Conservation (phyloP, 2,888 invertebrate species). For the Thysanoteuthis rhombus region DNA sequence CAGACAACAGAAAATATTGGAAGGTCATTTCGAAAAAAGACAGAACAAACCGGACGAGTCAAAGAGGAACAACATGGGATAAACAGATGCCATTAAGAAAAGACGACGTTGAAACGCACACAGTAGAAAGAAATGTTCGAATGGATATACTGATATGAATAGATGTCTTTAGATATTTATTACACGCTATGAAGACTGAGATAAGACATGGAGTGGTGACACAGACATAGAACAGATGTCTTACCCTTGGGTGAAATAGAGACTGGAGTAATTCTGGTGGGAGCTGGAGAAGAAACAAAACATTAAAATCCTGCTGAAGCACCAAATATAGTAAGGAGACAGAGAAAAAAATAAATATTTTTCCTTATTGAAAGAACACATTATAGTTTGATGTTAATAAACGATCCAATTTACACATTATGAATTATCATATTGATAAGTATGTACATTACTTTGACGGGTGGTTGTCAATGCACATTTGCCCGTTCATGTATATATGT, state of each 20-base stretch:
- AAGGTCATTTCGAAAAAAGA: too few species aligned
- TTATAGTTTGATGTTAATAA: too few species aligned
- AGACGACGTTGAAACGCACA: background rate
- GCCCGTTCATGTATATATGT: too few species aligned
- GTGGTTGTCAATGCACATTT: too few species aligned
- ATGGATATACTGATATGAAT: background rate
- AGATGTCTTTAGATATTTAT: background rate
- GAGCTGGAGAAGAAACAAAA: conserved; percentile 1
- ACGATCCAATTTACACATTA: too few species aligned
- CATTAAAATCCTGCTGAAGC: background rate
- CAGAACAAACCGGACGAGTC: too few species aligned
- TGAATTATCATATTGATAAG: too few species aligned
- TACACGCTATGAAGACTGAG: background rate
- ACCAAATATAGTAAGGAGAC: background rate
- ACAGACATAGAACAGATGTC: background rate
- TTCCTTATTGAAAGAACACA: too few species aligned
- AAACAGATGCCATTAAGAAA: background rate
- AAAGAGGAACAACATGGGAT: background rate
- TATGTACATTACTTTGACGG: too few species aligned
- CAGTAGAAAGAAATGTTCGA: background rate
- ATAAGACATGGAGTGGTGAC: background rate
- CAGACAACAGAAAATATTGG: too few species aligned
- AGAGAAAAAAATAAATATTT: too few species aligned
- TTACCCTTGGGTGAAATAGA: background rate
- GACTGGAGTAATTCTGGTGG: background rate